phyloP scores from a whole-genome alignment of 2,888 invertebrate genomes.

The Drosophila basisetae region DNA sequence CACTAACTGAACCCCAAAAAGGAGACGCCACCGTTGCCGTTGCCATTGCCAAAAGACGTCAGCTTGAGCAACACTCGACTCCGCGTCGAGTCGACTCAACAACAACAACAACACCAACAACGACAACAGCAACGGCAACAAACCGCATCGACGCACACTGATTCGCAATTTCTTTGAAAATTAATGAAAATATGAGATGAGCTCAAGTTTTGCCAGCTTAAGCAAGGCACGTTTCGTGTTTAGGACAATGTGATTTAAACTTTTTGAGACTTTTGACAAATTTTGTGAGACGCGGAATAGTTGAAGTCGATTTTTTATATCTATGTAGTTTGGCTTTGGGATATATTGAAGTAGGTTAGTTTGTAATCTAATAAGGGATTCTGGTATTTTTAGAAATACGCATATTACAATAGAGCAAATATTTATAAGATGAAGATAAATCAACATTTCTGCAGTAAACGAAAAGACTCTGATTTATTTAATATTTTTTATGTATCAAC shows the following conservation, averaged over 20 bases:
- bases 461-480: no score
- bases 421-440: neutral
- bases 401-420: neutral
- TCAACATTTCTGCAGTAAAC: fast-evolving
- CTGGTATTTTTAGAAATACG: no score
- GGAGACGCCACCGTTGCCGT: constrained; percentile 47
- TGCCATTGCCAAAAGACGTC: constrained; percentile 50
- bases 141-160: constrained; percentile 51
- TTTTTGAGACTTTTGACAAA: neutral
- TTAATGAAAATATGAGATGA: constrained; percentile 28
- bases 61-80: constrained; percentile 67
- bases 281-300: neutral
- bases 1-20: constrained; percentile 79
- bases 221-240: neutral
- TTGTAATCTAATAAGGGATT: neutral
- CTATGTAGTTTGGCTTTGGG: neutral
- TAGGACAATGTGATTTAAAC: neutral
- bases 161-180: constrained; percentile 8
- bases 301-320: neutral
- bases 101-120: constrained; percentile 1
- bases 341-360: neutral
- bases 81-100: constrained; percentile 6
- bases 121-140: constrained; percentile 2
- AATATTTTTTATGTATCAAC: neutral
- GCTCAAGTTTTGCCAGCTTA: constrained; percentile 2